phyloP scores from a whole-genome alignment of 2,797 vertebrate genomes.

The Epinephelus malabaricus region DNA sequence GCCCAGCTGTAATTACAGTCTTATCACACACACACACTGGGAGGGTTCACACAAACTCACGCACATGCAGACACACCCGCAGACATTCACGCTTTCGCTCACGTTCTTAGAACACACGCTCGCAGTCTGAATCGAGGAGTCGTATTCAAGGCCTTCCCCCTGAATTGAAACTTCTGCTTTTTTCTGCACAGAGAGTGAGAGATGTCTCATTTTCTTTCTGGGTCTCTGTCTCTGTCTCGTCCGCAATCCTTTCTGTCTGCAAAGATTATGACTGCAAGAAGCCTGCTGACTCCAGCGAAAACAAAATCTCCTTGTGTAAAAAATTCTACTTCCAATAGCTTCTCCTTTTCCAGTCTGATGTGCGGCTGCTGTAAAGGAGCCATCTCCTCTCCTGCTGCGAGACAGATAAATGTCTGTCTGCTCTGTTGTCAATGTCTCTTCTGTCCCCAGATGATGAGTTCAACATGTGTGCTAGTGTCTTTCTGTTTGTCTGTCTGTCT shows the following conservation, averaged over 20 bases:
- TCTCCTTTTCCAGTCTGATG: constrained; percentile 49
- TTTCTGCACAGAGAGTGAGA: constrained; percentile 44
- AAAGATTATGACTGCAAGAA: constrained; percentile 57
- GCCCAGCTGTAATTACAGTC: constrained; percentile 85
- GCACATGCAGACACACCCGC: constrained; percentile 60
- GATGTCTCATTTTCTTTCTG: constrained; percentile 58
- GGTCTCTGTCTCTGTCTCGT: constrained; percentile 44
- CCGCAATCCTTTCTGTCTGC: constrained; percentile 43
- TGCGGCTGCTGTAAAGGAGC: constrained; percentile 40
- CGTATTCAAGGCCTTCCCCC: constrained; percentile 61
- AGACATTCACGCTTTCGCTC: constrained; percentile 64
- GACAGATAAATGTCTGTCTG: constrained; percentile 64
- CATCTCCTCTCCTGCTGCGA: constrained; percentile 49
- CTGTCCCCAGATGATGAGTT: constrained; percentile 51
- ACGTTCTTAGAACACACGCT: constrained; percentile 62
- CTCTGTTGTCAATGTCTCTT: constrained; percentile 51
- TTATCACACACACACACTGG: constrained; percentile 80
- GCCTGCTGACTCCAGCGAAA: constrained; percentile 57
- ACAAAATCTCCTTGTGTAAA: constrained; percentile 64
- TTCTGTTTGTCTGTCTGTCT: constrained; percentile 32
- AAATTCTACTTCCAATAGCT: constrained; percentile 62
- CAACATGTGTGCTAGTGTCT: constrained; percentile 52
- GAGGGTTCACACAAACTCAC: constrained; percentile 67
- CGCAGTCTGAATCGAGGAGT: constrained; percentile 67
- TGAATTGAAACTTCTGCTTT: constrained; percentile 75